Conservation (phyloP, 2,888 invertebrate genomes). For the Leucophora obtusa region DNA sequence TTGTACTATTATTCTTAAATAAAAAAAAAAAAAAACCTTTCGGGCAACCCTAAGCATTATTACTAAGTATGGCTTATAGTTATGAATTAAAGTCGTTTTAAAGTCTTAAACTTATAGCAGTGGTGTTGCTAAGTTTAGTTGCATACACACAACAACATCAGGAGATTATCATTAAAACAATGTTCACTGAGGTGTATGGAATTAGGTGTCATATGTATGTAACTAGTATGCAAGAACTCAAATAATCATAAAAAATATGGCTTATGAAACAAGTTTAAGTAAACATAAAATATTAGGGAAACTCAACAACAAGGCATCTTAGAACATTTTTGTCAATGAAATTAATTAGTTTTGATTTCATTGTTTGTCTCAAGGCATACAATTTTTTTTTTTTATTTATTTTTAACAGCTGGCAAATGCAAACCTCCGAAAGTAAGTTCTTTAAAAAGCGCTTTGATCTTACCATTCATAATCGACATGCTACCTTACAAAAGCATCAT, state of each 20-base stretch:
- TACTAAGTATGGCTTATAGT: conserved; percentile 47
- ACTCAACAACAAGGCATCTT: not conserved
- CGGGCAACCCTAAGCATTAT: conserved; percentile 3
- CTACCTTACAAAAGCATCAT: too few relatives aligned
- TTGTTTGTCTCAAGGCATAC: too few relatives aligned
- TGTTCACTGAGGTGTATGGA: conserved; percentile 47
- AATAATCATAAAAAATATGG: not conserved
- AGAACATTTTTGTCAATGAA: too few relatives aligned
- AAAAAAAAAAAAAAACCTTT: too few relatives aligned
- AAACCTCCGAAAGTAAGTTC: too few relatives aligned
- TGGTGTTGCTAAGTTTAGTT: conserved; percentile 1
- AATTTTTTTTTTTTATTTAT: too few relatives aligned
- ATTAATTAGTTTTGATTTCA: too few relatives aligned
- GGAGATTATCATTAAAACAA: conserved; percentile 42
- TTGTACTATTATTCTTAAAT: too few relatives aligned
- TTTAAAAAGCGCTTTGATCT: too few relatives aligned
- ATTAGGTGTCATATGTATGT: conserved; percentile 55
- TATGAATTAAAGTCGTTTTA: conserved; percentile 48
- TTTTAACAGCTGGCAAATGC: too few relatives aligned
- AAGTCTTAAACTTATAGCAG: not conserved
- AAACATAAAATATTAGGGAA: not conserved
- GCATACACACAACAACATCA: conserved; percentile 9
- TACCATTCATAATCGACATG: too few relatives aligned
- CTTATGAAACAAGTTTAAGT: not conserved
- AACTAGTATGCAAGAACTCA: not conserved